Conservation (phyloP, 1,140 invertebrate species). For the Triops cancriformis region DNA sequence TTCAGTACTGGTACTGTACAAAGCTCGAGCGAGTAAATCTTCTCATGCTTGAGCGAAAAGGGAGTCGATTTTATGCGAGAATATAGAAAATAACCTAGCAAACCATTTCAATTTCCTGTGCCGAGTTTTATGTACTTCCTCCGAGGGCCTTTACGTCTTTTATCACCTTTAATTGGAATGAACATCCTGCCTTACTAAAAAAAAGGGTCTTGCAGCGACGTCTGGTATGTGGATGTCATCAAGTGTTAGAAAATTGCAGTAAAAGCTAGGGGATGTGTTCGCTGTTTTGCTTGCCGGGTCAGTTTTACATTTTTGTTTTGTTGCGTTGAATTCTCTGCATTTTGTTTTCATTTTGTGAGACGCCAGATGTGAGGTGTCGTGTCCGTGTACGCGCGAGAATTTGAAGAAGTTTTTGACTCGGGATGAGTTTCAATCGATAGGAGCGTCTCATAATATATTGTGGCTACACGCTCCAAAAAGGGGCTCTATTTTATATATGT, state of each 20-base stretch:
- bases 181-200: neutral
- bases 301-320: neutral
- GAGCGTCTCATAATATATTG: neutral
- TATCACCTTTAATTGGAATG: neutral
- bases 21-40: neutral
- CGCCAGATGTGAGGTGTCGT: neutral
- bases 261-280: too few species aligned
- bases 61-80: neutral
- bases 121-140: neutral
- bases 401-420: neutral
- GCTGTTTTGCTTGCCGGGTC: too few species aligned
- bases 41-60: neutral
- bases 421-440: neutral
- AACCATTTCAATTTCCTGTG: conserved; percentile 10
- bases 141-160: neutral
- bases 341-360: neutral
- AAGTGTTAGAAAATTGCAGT: too few species aligned
- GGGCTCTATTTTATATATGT: neutral
- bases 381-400: neutral
- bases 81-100: neutral
- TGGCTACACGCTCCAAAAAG: neutral
- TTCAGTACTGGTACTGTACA: neutral
- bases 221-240: neutral
- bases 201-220: neutral
- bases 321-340: neutral